Evolutionary conservation across 2,113 vertebrate genomes (phyloP).

Genomic region (Nibea coibor): DNA sequence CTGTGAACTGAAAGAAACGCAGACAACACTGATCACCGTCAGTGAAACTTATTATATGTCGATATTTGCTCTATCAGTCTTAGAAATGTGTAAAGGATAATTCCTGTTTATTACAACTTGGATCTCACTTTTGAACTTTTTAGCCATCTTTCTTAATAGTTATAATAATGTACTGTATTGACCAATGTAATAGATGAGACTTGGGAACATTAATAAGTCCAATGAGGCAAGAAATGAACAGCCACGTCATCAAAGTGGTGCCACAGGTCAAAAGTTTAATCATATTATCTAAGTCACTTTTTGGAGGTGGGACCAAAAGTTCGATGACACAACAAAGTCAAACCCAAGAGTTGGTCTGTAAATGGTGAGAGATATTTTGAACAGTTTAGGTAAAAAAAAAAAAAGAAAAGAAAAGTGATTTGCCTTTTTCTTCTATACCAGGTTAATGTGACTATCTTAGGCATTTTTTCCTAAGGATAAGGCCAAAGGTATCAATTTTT

Average conservation of each 20-base stretch:
- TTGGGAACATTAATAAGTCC: conserved; percentile 4
- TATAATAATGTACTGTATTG: background rate
- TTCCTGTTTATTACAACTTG: conserved; percentile 7
- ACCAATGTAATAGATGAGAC: background rate
- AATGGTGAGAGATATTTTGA: background rate
- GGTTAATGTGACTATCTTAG: background rate
- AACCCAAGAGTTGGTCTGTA: background rate
- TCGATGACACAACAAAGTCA: background rate
- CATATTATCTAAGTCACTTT: background rate
- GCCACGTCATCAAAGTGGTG: background rate
- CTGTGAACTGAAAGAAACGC: conserved; percentile 40
- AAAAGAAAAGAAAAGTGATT: background rate
- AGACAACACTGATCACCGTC: conserved; percentile 8
- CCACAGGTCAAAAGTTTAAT: background rate
- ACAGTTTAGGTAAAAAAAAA: background rate
- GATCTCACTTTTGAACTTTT: background rate
- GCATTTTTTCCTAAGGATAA: background rate
- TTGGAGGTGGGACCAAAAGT: background rate
- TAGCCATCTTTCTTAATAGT: background rate
- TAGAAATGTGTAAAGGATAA: conserved; percentile 9
- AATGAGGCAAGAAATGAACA: background rate
- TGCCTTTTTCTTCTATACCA: background rate
- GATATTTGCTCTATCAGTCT: background rate
- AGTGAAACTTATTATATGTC: conserved; percentile 10
- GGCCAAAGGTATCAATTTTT: background rate